Evolutionary conservation across 1,140 invertebrate genomes (phyloP).

Genomic region (Temnothorax nylanderi): DNA sequence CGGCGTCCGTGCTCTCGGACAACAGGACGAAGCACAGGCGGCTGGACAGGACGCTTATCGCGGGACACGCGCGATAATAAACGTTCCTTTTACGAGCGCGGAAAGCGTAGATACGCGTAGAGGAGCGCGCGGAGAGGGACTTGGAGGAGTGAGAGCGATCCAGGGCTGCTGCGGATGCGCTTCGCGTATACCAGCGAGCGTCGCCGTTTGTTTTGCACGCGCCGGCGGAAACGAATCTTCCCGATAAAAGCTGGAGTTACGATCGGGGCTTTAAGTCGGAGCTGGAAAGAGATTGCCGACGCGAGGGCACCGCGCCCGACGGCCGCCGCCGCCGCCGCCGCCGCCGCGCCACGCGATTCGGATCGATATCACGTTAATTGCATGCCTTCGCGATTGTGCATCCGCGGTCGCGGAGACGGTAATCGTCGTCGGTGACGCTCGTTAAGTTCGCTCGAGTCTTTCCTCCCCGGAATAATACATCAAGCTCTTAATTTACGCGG

Average conservation of each 20-base stretch:
- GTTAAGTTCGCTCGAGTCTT: background rate
- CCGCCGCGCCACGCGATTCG: conserved; percentile 64
- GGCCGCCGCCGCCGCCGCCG: conserved; percentile 5
- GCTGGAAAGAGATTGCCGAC: conserved; percentile 69
- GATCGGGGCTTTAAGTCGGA: conserved; percentile 62
- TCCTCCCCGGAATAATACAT: background rate
- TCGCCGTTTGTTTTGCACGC: conserved; percentile 76
- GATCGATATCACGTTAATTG: conserved; percentile 80
- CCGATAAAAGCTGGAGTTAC: conserved; percentile 76
- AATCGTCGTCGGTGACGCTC: conserved; percentile 8
- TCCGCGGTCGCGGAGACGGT: conserved; percentile 54
- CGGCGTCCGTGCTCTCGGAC: conserved; percentile 31
- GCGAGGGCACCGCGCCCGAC: conserved; percentile 56
- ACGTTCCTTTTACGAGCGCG: conserved; percentile 77
- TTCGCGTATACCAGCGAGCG: conserved; percentile 35
- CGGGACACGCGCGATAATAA: conserved; percentile 77
- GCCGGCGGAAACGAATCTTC: conserved; percentile 76
- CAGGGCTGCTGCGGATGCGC: conserved; percentile 49
- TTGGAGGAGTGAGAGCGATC: background rate
- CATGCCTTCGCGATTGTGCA: conserved; percentile 73
- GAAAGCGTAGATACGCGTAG: conserved; percentile 62
- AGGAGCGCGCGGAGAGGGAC: background rate
- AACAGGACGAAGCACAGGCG: conserved; percentile 43
- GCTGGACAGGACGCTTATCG: conserved; percentile 73
- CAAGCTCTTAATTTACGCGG: background rate